Evolutionary conservation across 2,888 invertebrate species (phyloP), one percentile per base, ranked within the genome.

Genomic region (Apoda limacodes): DNA sequence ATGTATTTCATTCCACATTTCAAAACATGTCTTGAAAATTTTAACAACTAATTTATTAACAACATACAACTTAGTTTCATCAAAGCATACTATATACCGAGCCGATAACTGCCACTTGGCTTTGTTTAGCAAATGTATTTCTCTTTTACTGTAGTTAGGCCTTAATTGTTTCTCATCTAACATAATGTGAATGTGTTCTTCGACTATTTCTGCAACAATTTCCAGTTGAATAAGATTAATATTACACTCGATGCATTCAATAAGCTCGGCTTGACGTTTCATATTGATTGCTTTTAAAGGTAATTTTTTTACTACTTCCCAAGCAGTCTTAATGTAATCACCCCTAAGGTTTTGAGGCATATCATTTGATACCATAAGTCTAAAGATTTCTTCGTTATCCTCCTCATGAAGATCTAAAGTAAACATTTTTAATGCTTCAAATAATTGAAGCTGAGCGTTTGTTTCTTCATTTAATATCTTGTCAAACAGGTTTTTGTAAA

Each of bases 311-410:
- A 68, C 45, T 6, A 52, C 35, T 23, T 13, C 26, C 68, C 68
- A 69, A 30, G 48, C 47, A 2, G 39, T 35, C 30, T 53, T 44
- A 10, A 57, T 33, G 24, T 40, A 54, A 19, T 55, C 46, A 1
- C 50, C 47, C 30, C 28, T 33, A 9, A 58, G 43, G 10, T 45
- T 25, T 9, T 33, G 10, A 3, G 60, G 60, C 9, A 63, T 43
- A n/a, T 33, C 15, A 23, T 26, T n/a, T 9, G 38, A 44, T 15
- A 14, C 31, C n/a, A 63, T 28, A 10, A 57, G 35, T 6, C 6
- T 2, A 31, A 57, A 63, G 12, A 68, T 19, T 2, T 52, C 50
- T 3, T 55, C 48, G 14, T 62, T 51, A 31, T 71, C 71, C 15
- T 64, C 53, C 22, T 59, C 42, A 28, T 48, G 29, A 11, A 71